Conservation (phyloP, 2,888 invertebrate genomes). For the Willowsia nigromaculata region DNA sequence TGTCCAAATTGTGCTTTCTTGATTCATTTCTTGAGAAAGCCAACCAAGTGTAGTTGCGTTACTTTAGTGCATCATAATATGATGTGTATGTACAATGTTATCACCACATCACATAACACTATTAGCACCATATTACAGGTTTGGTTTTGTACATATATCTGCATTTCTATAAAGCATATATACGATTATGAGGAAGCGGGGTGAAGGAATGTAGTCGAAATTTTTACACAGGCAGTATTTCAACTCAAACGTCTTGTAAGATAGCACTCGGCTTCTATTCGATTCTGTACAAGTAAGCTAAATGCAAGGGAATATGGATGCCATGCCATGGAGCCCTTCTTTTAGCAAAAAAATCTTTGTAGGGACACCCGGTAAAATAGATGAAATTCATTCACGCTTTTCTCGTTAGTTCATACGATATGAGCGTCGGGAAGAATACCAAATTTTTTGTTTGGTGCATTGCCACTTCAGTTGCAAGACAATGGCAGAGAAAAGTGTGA, state of each 20-base stretch:
- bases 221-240: neutral
- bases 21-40: slow-evolving; percentile 20
- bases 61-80: neutral
- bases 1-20: neutral
- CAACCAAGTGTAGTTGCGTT: neutral
- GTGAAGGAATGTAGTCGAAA: slow-evolving; percentile 23
- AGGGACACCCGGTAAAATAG: slow-evolving; percentile 48
- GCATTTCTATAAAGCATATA: neutral
- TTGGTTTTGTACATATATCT: neutral
- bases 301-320: no score
- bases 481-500: neutral
- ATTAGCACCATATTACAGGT: neutral
- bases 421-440: neutral
- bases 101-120: slow-evolving; percentile 15
- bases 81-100: neutral
- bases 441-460: slow-evolving; percentile 53
- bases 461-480: slow-evolving; percentile 63
- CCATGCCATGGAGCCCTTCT: no score
- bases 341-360: neutral
- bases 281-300: no score
- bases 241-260: neutral
- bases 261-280: no score
- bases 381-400: slow-evolving; percentile 53
- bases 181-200: neutral
- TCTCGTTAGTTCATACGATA: slow-evolving; percentile 32